Evolutionary conservation across 1,140 invertebrate genomes (phyloP), one percentile per base, ranked within the genome.

Genomic region (Drosophila mojavensis): DNA sequence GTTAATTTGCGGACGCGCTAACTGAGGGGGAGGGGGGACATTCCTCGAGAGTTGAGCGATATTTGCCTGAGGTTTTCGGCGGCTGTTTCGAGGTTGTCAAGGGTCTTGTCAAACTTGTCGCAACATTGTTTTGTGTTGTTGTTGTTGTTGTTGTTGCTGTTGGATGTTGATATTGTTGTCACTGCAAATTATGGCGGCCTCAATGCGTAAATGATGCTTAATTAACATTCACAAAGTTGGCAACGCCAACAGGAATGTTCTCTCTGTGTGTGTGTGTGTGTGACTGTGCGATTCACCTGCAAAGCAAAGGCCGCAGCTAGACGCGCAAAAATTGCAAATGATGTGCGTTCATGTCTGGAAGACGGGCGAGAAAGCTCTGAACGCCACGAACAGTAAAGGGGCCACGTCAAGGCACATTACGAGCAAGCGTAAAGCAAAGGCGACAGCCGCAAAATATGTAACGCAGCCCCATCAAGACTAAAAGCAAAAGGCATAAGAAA

Each of bases 201-300:
- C 83, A 85, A 85, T 85, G 82, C 82, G 82, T 85, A 85, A 85
- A 85, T 85, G 79, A 85, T 85, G 82, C 82, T 85, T 86, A 86
- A 86, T 86, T 86, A 86, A 86, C 82, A 86, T 86, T 86, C 78
- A 82, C 82, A 64, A 77, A 60, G 64, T 58, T 84, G 48, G 72
- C 78, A 61, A 64, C 62, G 13, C 28, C 6, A 24, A 45, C 36
- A 41, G 70, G 70, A 73, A 73, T 73, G 70, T 9, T 5, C 28
- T 28, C 4, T 28, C 28, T 30, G 3, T 30, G 4, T 30, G 28
- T 24, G 20, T 24, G 4, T 2, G 28, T 30, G 20, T 24, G 20
- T 24, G 5, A 24, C 20, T 24, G 3, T 3, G 41, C 28, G 24
- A 6, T 20, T 4, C 62, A 73, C 70, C 70, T 70, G 54, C 47